phyloP scores from a whole-genome alignment of 2,797 vertebrate genomes.

The Anabacerthia variegaticeps region DNA sequence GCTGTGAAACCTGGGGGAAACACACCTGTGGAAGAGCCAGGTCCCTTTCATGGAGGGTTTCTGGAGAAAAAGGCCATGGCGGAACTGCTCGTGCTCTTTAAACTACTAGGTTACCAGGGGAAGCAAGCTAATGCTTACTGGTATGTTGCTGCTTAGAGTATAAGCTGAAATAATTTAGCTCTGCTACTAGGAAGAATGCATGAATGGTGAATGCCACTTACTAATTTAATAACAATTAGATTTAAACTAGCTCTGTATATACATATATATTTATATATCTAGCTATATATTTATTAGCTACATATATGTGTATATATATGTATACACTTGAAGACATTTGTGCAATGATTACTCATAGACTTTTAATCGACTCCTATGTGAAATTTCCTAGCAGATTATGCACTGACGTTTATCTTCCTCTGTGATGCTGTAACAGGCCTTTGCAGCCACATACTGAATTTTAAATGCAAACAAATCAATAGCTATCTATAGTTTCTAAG shows the following conservation, averaged over 20 bases:
- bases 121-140: constrained; percentile 49
- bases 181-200: constrained; percentile 74
- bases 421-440: constrained; percentile 53
- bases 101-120: constrained; percentile 53
- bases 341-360: constrained; percentile 66
- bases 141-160: constrained; percentile 68
- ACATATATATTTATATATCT: constrained; percentile 48
- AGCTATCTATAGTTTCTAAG: constrained; percentile 35
- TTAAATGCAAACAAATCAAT: constrained; percentile 66
- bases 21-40: background rate
- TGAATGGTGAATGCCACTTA: constrained; percentile 74
- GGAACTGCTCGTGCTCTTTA: constrained; percentile 38
- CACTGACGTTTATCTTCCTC: constrained; percentile 68
- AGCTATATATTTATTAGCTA: constrained; percentile 63
- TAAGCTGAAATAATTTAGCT: constrained; percentile 66
- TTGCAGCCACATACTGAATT: constrained; percentile 64
- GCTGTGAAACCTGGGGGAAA: background rate
- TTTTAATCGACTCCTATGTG: constrained; percentile 57
- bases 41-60: background rate
- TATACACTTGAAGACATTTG: constrained; percentile 23
- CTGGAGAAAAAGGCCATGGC: background rate
- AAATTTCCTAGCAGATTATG: constrained; percentile 60
- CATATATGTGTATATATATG: constrained; percentile 39
- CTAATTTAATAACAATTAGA: constrained; percentile 62
- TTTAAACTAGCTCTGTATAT: constrained; percentile 70